These are phyloP conservation scores for Lomographa bimaculata DNA, from an alignment of 2,888 invertebrate species.

Conservation along the genomic window DNA sequence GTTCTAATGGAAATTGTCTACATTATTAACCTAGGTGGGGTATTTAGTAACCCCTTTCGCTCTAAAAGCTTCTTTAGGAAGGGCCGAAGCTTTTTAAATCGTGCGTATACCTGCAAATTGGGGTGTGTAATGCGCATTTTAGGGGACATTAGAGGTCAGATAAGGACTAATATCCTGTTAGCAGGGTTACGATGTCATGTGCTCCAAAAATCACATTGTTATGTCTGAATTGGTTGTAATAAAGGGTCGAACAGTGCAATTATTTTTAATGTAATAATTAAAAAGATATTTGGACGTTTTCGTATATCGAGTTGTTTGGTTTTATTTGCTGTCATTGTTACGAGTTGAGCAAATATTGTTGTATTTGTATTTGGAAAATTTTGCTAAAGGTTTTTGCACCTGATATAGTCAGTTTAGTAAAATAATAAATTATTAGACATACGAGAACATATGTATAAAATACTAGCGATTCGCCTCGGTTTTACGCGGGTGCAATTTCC, in stretches of 20 bases:
- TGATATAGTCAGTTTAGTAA: no score
- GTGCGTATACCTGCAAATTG: slow-evolving; percentile 36
- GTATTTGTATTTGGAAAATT: no score
- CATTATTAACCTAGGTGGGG: slow-evolving; percentile 47
- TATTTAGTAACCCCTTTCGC: slow-evolving; percentile 39
- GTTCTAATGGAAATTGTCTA: slow-evolving; percentile 57
- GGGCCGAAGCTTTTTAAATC: slow-evolving; percentile 35
- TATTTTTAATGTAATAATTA: slow-evolving; percentile 37
- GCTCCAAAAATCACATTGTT: slow-evolving; percentile 28
- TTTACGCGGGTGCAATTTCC: no score
- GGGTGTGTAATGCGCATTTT: slow-evolving; percentile 36
- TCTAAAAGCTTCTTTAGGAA: slow-evolving; percentile 32
- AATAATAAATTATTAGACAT: no score
- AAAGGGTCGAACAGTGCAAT: slow-evolving; percentile 32
- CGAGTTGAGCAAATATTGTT: background rate
- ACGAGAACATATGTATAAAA: no score
- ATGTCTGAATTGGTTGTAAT: slow-evolving; percentile 28
- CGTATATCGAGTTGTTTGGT: slow-evolving; percentile 15
- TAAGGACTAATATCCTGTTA: slow-evolving; percentile 35
- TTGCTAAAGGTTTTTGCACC: no score
- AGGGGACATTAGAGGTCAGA: slow-evolving; percentile 37
- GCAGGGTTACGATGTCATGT: slow-evolving; percentile 16
- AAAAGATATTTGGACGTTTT: slow-evolving; percentile 18
- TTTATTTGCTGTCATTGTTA: slow-evolving; percentile 15
- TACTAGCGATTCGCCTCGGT: no score